phyloP scores from a whole-genome alignment of 1,140 invertebrate species.

The Conus ventricosus region DNA sequence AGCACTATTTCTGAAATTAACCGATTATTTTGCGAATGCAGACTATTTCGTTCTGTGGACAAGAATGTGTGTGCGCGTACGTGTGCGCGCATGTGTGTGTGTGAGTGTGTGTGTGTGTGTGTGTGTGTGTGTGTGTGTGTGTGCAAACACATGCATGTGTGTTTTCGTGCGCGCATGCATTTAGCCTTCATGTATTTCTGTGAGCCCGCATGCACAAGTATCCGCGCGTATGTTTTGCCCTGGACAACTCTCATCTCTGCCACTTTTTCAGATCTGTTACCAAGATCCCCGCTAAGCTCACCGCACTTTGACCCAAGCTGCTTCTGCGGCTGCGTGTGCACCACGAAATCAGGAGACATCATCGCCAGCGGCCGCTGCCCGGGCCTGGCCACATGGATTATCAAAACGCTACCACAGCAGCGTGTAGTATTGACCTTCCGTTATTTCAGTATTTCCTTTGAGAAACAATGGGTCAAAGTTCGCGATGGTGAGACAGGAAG shows the following conservation, averaged over 20 bases:
- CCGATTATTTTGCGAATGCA: too few relatives aligned
- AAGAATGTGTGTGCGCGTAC: too few relatives aligned
- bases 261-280: slow-evolving; percentile 53
- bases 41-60: too few relatives aligned
- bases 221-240: too few relatives aligned
- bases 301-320: slow-evolving; percentile 52
- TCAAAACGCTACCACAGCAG: slow-evolving; percentile 45
- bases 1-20: too few relatives aligned
- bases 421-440: slow-evolving; percentile 57
- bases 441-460: slow-evolving; percentile 56
- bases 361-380: slow-evolving; percentile 63
- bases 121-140: slow-evolving; percentile 2
- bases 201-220: too few relatives aligned
- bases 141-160: neutral
- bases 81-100: too few relatives aligned
- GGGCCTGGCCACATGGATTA: slow-evolving; percentile 59
- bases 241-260: neutral
- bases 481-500: slow-evolving; percentile 52
- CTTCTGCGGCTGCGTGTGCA: slow-evolving; percentile 58
- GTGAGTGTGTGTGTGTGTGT: neutral
- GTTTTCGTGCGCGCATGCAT: neutral
- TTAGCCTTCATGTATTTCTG: too few relatives aligned
- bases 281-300: slow-evolving; percentile 61
- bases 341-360: slow-evolving; percentile 52
- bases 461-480: slow-evolving; percentile 65